Evolutionary conservation across 2,797 vertebrate species (phyloP), one percentile per base, ranked within the genome.

Genomic region (Pseudocheirus occidentalis): DNA sequence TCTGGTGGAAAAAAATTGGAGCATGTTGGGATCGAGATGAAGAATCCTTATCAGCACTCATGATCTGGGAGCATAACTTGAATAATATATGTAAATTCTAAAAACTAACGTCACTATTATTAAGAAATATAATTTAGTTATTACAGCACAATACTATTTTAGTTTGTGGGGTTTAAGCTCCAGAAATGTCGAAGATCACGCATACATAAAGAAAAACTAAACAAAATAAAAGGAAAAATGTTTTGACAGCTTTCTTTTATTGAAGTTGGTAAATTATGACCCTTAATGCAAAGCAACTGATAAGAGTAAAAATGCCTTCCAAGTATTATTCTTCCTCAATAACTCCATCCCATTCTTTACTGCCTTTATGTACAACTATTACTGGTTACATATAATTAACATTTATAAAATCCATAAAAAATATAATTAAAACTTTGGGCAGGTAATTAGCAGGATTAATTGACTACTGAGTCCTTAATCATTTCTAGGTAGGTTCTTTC

Each of bases 361-460:
- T 28, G 91, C 52, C 18, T 4, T 28, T 34, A 14, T 13, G 73
- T 29, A 89, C 1, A 90, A 46, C 73, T 87, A 50, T 50, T 87
- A n/a, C 55, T 66, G 55, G 9, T 0, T 50, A 91, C 27, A 92
- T 66, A 46, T 55, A 95, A 81, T 90, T 96, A 93, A 66, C 56
- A 57, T 94, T 92, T 96, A 92, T 58, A 93, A 96, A 97, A 53
- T 13, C 5, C 29, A 57, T 92, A 93, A 90, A 96, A 73, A 91
- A 6, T 16, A 54, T n/a, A 93, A 16, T 27, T 73, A 94, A 96
- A 93, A 90, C 6, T 91, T 97, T 93, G 27, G 4, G 5, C 46
- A 96, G n/a, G 31, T 58, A 95, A 81, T 94, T 93, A 95, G n/a
- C 50, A 52, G 13, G 0, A 92, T 93, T 13, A 96, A 91, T 46